A percentile compares a stretch with the other conserved stretches of the same genome.
phyloP scores from a whole-genome alignment of 2,113 vertebrate species.

The Clupea harengus region DNA sequence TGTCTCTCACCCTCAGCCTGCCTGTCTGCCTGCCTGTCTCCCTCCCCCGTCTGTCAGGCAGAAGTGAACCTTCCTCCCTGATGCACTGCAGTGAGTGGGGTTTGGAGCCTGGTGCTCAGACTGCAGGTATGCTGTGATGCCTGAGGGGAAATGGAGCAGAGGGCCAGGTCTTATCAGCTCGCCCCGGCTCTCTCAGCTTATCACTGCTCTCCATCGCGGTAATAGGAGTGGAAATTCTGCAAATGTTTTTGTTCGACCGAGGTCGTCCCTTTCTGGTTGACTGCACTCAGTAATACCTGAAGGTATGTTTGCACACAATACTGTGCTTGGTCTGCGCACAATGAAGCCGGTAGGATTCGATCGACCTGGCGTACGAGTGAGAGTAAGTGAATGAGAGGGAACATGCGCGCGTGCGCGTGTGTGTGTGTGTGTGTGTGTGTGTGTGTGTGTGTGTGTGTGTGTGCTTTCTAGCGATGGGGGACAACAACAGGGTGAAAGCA shows the following conservation, averaged over 20 bases:
- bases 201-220: slow-evolving; percentile 56
- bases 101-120: background rate
- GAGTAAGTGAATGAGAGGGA: background rate
- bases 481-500: background rate
- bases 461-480: background rate
- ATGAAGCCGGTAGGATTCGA: background rate
- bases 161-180: slow-evolving; percentile 57
- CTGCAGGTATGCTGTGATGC: background rate
- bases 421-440: slow-evolving; percentile 20
- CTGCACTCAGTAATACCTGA: slow-evolving; percentile 51
- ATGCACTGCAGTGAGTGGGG: slow-evolving; percentile 27
- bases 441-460: slow-evolving; percentile 11
- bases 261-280: background rate
- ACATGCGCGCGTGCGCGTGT: background rate
- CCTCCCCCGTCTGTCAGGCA: slow-evolving; percentile 17
- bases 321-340: slow-evolving; percentile 13
- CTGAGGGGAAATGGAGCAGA: slow-evolving; percentile 51
- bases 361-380: background rate
- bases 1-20: background rate
- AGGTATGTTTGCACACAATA: slow-evolving; percentile 38
- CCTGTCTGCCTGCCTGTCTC: background rate
- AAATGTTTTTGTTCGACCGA: slow-evolving; percentile 42
- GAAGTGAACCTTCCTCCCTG: slow-evolving; percentile 47
- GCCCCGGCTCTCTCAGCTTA: slow-evolving; percentile 53
- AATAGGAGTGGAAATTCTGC: slow-evolving; percentile 48